A percentile compares a stretch with the other conserved stretches of the same genome.
Evolutionary conservation across 2,113 vertebrate species (phyloP).

Genomic region (Phaethon lepturus): DNA sequence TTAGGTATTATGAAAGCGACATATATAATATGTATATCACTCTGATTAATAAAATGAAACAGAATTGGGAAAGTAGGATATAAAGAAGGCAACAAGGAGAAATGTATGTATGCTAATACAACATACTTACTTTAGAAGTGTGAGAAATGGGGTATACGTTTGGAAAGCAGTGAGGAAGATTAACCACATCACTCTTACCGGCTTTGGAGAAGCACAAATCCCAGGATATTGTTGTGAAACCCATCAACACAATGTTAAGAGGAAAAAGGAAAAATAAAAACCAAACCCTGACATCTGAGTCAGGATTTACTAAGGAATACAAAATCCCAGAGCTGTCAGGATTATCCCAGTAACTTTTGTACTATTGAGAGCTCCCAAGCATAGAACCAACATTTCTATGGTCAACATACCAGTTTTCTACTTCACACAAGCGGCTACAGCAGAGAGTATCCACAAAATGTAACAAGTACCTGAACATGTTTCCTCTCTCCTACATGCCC

Average conservation of each 20-base stretch:
- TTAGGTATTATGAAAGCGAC: neutral
- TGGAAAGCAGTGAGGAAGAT: neutral
- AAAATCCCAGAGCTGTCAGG: conserved; percentile 18
- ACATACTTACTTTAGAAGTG: neutral
- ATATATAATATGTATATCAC: neutral
- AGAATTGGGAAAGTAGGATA: neutral
- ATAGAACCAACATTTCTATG: neutral
- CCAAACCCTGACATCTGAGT: conserved; percentile 19
- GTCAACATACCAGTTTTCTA: neutral
- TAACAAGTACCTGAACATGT: neutral
- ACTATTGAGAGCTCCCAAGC: neutral
- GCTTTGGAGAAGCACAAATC: conserved; percentile 11
- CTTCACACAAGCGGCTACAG: neutral
- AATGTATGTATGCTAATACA: neutral
- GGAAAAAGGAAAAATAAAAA: neutral
- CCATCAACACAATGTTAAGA: neutral
- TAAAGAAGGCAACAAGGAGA: neutral
- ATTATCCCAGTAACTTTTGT: neutral
- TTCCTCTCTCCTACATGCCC: neutral
- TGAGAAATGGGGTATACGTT: neutral
- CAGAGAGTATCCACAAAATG: neutral
- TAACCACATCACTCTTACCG: neutral
- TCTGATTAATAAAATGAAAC: neutral
- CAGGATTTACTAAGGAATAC: conserved; percentile 1
- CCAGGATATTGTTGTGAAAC: conserved; percentile 27